These are phyloP conservation scores for Drosophila hydei DNA, from an alignment of 1,140 invertebrate species.

Conservation along the genomic window DNA sequence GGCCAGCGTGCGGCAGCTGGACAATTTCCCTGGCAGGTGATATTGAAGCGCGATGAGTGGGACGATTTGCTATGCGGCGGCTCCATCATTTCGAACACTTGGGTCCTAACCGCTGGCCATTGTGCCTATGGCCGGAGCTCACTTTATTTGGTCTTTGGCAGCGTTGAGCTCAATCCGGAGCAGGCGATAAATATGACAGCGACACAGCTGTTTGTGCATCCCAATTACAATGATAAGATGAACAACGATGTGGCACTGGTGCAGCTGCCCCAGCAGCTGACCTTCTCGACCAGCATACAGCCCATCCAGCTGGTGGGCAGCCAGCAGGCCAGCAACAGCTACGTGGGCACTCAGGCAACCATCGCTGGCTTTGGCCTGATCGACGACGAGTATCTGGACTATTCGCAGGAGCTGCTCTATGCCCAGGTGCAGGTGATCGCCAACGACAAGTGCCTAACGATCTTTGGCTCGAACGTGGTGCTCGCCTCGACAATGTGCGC, in stretches of 20 bases:
- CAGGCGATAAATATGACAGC: slow-evolving; percentile 72
- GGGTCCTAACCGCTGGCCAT: slow-evolving; percentile 86
- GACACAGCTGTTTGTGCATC: slow-evolving; percentile 82
- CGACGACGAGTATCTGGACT: slow-evolving; percentile 72
- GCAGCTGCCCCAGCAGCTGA: slow-evolving; percentile 83
- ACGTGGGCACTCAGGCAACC: slow-evolving; percentile 55
- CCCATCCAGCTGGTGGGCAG: slow-evolving; percentile 62
- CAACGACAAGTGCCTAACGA: slow-evolving; percentile 49
- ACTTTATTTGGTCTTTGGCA: slow-evolving; percentile 83
- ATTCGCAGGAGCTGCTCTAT: slow-evolving; percentile 57
- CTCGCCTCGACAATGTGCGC: slow-evolving; percentile 62
- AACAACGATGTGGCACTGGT: slow-evolving; percentile 86
- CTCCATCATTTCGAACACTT: slow-evolving; percentile 85
- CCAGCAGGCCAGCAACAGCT: slow-evolving; percentile 40
- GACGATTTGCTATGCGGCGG: slow-evolving; percentile 85
- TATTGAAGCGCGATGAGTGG: slow-evolving; percentile 64
- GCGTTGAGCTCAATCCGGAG: slow-evolving; percentile 79
- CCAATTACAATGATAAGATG: slow-evolving; percentile 83
- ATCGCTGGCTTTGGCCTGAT: slow-evolving; percentile 70
- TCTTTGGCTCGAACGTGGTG: slow-evolving; percentile 54
- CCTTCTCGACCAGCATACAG: slow-evolving; percentile 67
- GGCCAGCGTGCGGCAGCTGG: slow-evolving; percentile 46
- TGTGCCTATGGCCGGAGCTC: slow-evolving; percentile 82
- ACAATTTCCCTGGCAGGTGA: slow-evolving; percentile 81
- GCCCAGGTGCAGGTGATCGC: slow-evolving; percentile 69